phyloP scores from a whole-genome alignment of 2,888 invertebrate genomes.

The Aphodius granarius region DNA sequence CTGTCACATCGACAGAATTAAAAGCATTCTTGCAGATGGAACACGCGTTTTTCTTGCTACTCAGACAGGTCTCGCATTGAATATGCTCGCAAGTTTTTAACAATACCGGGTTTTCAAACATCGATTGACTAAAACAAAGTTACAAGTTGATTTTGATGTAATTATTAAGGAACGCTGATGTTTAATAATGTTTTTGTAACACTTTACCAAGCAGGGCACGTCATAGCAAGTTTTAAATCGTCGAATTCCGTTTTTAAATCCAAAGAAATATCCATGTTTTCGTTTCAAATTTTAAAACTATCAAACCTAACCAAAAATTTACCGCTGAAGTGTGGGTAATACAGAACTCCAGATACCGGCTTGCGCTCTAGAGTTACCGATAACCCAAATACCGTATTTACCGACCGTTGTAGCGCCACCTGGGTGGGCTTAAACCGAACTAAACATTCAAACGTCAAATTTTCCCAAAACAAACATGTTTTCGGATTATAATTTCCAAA shows the following conservation, averaged over 20 bases:
- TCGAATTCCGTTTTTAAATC: conserved; percentile 19
- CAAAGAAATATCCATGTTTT: conserved; percentile 10
- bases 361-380: no score
- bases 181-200: no score
- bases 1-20: conserved; percentile 5
- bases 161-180: no score
- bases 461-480: not conserved
- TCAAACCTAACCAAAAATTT: not conserved
- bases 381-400: no score
- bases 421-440: no score
- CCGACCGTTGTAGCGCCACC: no score
- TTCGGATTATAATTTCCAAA: not conserved
- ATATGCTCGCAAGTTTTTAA: conserved; percentile 24
- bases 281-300: not conserved
- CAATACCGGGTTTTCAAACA: conserved; percentile 17
- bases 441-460: no score
- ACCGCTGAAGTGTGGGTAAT: not conserved
- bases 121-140: conserved; percentile 16
- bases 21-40: conserved; percentile 15
- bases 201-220: conserved; percentile 19
- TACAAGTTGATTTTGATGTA: not conserved
- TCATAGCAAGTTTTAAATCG: conserved; percentile 19
- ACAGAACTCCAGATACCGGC: no score
- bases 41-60: conserved; percentile 10
- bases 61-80: conserved; percentile 17